Base-by-base conservation (phyloP, 23 tunicate genomes). In the Trididemnum clinides region DNA sequence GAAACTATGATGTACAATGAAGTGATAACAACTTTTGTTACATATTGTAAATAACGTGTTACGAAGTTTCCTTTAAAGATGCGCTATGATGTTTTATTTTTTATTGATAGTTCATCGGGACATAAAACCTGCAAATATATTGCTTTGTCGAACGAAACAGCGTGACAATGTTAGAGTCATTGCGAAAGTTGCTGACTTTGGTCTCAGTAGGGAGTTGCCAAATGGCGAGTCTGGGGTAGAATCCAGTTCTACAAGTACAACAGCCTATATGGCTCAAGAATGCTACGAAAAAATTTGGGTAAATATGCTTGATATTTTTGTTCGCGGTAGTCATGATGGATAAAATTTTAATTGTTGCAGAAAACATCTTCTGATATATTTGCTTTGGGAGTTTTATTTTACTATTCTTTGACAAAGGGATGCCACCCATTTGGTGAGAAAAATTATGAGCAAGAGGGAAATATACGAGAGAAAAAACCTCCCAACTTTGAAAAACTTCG, bases 101-200 rank as follows among this genome's bases (percentile, higher is more conserved):
- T n/a, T n/a, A n/a, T n/a, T n/a, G n/a, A n/a, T 73, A 78, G 83
- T 78, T 50, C 83, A 78, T 32, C 64, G 83, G 27, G 83, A 78
- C 51, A 26, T 78, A 20, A 78, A 78, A 51, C 83, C 83, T 7
- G 25, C 51, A 34, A 78, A 78, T 51, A 2, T 78, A 2, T 54
- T 78, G 66, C 19, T 78, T 1, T 3, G 51, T 35, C 64, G 66
- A 26, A 38, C 57, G 6, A 2, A 26, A 20, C 21, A 27, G 4
- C 3, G 36, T 4, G 51, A 35, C 1, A 74, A 57, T 3, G 39
- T 38, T 2, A n/a, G n/a, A n/a, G n/a, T n/a, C n/a, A 7, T 71
- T n/a, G 87, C 50, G 1, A 85, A 85, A 85, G 29, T 85, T 7
- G 57, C 82, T 27, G 88, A 85, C 57, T 85, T 85, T 34, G 88